Conservation (phyloP, 30 jellyfish, hydroid and myxozoan species). For the Turritopsis rubra region DNA sequence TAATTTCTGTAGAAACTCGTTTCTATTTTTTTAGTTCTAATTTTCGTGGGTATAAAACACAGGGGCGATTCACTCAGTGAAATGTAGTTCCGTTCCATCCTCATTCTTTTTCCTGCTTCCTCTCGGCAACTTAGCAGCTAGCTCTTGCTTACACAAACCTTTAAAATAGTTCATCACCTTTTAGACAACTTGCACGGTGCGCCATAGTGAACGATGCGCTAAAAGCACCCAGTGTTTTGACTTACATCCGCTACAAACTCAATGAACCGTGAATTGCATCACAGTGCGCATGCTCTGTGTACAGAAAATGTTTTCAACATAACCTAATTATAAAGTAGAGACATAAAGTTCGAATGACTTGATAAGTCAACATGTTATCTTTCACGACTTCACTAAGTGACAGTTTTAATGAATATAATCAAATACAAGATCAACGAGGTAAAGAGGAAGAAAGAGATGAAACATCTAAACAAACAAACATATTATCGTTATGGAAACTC, state of each 20-base stretch:
- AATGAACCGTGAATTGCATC: not conserved
- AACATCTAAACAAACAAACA: not conserved
- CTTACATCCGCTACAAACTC: not conserved
- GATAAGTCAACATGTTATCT: constrained; percentile 1
- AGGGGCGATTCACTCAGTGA: too few relatives aligned
- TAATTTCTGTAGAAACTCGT: too few relatives aligned
- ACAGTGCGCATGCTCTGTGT: not conserved
- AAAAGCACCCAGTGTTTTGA: not conserved
- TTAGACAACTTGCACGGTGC: too few relatives aligned
- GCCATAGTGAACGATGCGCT: not conserved
- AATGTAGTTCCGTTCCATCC: too few relatives aligned
- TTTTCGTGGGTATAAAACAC: too few relatives aligned
- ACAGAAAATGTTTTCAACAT: not conserved
- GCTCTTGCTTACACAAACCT: too few relatives aligned
- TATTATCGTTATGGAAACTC: not conserved
- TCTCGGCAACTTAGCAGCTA: too few relatives aligned
- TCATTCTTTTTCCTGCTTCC: too few relatives aligned
- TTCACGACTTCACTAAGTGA: constrained; percentile 27
- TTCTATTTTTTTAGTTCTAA: too few relatives aligned
- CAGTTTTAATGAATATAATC: constrained; percentile 25
- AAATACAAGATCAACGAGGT: not conserved
- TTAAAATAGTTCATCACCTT: too few relatives aligned
- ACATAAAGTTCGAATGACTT: not conserved
- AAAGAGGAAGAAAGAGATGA: not conserved
- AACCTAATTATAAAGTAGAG: not conserved